phyloP scores from a whole-genome alignment of 2,113 vertebrate genomes.

The Xenopus borealis region DNA sequence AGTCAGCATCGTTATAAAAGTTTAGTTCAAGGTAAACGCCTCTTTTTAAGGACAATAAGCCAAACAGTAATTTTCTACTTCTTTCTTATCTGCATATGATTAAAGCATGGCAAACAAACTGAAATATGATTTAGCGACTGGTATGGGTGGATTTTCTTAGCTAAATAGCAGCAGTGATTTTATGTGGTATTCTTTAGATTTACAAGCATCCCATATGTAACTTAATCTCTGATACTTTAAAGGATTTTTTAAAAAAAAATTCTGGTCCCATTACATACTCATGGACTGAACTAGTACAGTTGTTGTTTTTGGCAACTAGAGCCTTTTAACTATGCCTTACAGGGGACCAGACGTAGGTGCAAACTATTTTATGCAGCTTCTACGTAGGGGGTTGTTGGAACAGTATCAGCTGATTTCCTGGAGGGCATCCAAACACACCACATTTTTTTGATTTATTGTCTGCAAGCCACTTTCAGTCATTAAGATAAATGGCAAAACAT shows the following conservation, averaged over 20 bases:
- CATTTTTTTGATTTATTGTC: constrained; percentile 24
- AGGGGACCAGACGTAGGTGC: constrained; percentile 54
- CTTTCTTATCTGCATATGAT: constrained; percentile 58
- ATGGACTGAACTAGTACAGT: constrained; percentile 56
- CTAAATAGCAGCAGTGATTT: constrained; percentile 56
- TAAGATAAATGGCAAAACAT: constrained; percentile 51
- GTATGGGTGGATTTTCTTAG: constrained; percentile 46
- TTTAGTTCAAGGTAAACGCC: too few species aligned
- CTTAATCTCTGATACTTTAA: constrained; percentile 57
- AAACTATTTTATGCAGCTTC: constrained; percentile 57
- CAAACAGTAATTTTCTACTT: constrained; percentile 50
- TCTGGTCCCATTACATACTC: constrained; percentile 54
- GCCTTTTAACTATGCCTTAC: constrained; percentile 48
- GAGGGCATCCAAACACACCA: constrained; percentile 39
- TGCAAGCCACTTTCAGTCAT: constrained; percentile 45
- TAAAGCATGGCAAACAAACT: constrained; percentile 56
- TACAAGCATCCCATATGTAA: constrained; percentile 62
- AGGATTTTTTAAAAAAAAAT: constrained; percentile 51
- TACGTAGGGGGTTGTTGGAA: constrained; percentile 56
- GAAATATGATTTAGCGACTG: constrained; percentile 53
- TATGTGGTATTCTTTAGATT: constrained; percentile 60
- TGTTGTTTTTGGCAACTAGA: constrained; percentile 61
- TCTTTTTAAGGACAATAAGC: constrained; percentile 55
- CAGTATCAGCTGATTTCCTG: constrained; percentile 56
- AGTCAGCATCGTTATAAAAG: too few species aligned